Evolutionary conservation across 2,888 invertebrate genomes (phyloP).

Genomic region (Pyrochroa serraticornis): DNA sequence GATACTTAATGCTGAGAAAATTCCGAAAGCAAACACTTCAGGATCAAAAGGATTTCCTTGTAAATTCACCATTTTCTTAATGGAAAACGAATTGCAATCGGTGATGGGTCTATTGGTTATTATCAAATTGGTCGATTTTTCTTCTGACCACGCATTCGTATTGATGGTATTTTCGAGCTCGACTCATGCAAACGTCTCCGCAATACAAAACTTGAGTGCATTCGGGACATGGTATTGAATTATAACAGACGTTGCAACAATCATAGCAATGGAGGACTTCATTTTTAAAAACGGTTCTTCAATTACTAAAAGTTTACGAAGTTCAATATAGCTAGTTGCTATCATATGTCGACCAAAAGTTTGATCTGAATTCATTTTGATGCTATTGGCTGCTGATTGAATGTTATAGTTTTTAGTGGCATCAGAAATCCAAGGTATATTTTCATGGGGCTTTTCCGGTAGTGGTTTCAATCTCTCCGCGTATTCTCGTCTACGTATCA

Average conservation of each 20-base stretch:
- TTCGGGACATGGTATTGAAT: conserved; percentile 66
- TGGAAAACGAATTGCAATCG: no score
- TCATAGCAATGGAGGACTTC: conserved; percentile 65
- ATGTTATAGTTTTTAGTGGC: no score
- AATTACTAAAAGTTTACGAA: conserved; percentile 75
- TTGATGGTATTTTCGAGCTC: conserved; percentile 72
- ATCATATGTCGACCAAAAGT: conserved; percentile 73
- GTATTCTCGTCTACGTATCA: conserved; percentile 39
- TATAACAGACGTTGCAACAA: conserved; percentile 65
- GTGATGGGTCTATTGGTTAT: no score
- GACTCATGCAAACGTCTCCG: conserved; percentile 65
- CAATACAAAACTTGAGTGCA: conserved; percentile 72
- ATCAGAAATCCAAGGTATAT: no score
- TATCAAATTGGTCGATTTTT: no score
- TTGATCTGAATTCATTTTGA: conserved; percentile 64
- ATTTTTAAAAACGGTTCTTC: conserved; percentile 67
- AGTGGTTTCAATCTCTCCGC: conserved; percentile 27
- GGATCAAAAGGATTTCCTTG: background rate
- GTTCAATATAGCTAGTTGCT: conserved; percentile 68
- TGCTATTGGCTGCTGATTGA: conserved; percentile 50
- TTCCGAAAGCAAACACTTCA: background rate
- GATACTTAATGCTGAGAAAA: conserved; percentile 24
- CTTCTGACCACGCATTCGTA: conserved; percentile 66
- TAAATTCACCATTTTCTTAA: no score
- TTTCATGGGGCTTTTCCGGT: no score